Evolutionary conservation across 2,113 vertebrate species (phyloP).

Genomic region (Rhabdomys dilectus): DNA sequence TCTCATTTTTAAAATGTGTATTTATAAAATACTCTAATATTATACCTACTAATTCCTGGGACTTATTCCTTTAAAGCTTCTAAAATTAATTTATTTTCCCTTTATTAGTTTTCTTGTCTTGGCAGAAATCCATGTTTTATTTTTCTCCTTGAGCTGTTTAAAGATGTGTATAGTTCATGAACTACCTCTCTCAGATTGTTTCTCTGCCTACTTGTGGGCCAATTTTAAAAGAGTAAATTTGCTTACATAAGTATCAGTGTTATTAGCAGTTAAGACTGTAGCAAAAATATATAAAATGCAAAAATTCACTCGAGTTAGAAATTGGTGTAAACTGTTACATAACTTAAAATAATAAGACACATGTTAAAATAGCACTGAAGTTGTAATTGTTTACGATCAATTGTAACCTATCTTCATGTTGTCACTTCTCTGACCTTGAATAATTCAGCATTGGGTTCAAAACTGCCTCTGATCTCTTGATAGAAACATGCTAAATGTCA

Average conservation of each 20-base stretch:
- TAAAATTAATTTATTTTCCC: slow-evolving; percentile 74
- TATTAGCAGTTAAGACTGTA: neutral
- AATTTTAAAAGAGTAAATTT: slow-evolving; percentile 57
- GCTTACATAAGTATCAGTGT: slow-evolving; percentile 43
- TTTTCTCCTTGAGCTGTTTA: slow-evolving; percentile 7
- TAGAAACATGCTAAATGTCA: neutral
- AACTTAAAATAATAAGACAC: neutral
- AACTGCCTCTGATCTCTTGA: neutral
- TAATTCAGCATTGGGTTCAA: neutral
- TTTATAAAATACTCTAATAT: slow-evolving; percentile 65
- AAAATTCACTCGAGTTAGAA: neutral
- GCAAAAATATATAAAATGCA: neutral
- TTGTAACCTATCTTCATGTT: neutral
- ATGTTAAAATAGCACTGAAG: neutral
- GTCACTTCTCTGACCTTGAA: neutral
- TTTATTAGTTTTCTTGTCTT: slow-evolving; percentile 65
- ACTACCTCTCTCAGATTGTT: slow-evolving; percentile 20
- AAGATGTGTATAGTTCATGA: neutral
- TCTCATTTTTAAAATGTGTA: slow-evolving; percentile 63
- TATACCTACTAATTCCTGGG: slow-evolving; percentile 64
- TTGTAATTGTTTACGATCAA: slow-evolving; percentile 33
- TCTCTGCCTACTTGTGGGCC: neutral
- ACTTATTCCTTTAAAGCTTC: slow-evolving; percentile 67
- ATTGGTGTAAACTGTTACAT: neutral
- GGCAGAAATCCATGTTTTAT: slow-evolving; percentile 50